phyloP scores from a whole-genome alignment of 2,797 vertebrate species.

The Eospalax fontanierii region DNA sequence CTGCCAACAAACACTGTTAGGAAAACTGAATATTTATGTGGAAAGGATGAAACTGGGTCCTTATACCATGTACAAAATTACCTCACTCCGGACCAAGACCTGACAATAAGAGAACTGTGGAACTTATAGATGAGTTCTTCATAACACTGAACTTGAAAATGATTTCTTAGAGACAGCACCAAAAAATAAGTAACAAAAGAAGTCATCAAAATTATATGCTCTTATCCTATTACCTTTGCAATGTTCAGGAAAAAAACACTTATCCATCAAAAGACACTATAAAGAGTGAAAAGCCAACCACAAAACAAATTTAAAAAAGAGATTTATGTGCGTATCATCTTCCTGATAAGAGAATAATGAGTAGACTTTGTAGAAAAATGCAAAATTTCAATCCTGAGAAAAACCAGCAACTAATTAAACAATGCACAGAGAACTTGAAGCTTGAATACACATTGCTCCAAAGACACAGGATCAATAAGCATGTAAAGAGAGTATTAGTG shows the following conservation, averaged over 20 bases:
- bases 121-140: neutral
- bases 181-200: neutral
- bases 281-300: neutral
- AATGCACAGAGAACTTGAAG: neutral
- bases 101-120: neutral
- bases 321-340: neutral
- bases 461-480: neutral
- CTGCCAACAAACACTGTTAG: neutral
- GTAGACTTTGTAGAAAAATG: neutral
- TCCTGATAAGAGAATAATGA: neutral
- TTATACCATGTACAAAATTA: neutral
- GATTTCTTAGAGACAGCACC: neutral
- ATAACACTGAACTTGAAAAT: neutral
- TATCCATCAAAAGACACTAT: neutral
- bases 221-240: neutral
- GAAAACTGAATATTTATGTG: neutral
- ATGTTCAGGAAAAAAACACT: neutral
- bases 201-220: neutral
- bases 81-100: neutral
- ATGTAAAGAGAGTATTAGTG: neutral
- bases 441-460: neutral
- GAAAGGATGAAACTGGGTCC: neutral
- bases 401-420: neutral
- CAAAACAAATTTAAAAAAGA: neutral
- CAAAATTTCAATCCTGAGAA: neutral